Evolutionary conservation across 2,888 invertebrate genomes (phyloP).

Genomic region (Cancer borealis): DNA sequence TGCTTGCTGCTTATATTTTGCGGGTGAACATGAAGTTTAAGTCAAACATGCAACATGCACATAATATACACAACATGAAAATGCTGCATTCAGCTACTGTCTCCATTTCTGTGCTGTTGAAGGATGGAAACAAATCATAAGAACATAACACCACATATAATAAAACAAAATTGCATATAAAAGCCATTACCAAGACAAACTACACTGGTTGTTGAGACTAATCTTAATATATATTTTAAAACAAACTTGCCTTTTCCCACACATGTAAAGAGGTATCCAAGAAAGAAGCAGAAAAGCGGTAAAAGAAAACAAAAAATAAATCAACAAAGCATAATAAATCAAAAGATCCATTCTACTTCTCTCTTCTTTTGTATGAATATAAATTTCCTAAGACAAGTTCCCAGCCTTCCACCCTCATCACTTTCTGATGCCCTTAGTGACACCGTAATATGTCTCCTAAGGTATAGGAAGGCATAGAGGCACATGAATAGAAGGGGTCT

Average conservation of each 20-base stretch:
- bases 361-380: background rate
- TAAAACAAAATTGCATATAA: background rate
- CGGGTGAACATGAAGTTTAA: background rate
- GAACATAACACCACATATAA: background rate
- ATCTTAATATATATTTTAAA: background rate
- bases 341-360: background rate
- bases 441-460: no score
- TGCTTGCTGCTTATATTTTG: background rate
- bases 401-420: background rate
- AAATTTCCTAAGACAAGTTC: background rate
- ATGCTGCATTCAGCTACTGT: conserved; percentile 33
- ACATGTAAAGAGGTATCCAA: background rate
- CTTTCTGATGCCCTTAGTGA: background rate
- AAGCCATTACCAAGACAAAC: background rate
- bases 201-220: background rate
- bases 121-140: background rate
- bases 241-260: background rate
- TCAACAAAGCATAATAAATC: background rate
- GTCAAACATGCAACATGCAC: conserved; percentile 34
- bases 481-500: no score
- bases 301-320: background rate
- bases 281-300: background rate
- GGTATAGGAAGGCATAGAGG: no score
- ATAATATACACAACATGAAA: background rate
- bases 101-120: background rate